These are phyloP conservation scores for Pachyseris speciosa DNA, from an alignment of 64 coral and sea anemone species.

Conservation along the genomic window DNA sequence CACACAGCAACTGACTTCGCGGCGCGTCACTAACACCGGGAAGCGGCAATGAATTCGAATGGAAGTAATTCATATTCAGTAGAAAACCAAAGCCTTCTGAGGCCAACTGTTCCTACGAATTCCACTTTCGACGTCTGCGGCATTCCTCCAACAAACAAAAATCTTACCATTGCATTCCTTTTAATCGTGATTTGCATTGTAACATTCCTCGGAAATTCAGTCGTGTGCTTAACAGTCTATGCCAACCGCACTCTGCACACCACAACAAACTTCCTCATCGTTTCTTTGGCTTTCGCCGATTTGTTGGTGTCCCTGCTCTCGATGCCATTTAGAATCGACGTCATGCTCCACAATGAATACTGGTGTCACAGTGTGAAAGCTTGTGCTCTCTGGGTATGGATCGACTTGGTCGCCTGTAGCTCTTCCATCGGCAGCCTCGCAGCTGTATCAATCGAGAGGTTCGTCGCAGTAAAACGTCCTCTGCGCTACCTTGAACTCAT, in stretches of 20 bases:
- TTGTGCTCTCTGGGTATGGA: conserved; percentile 89
- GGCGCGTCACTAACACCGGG: neutral
- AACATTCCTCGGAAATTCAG: conserved; percentile 68
- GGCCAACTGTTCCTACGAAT: neutral
- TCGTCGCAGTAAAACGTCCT: conserved; percentile 79
- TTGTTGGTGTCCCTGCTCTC: conserved; percentile 82
- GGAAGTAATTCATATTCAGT: neutral
- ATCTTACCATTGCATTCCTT: conserved; percentile 43
- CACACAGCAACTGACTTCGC: neutral
- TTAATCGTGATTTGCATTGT: conserved; percentile 60
- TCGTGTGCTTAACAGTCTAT: conserved; percentile 61
- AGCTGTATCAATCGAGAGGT: conserved; percentile 80
- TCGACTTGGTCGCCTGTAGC: conserved; percentile 81
- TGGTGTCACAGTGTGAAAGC: conserved; percentile 63
- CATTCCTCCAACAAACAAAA: conserved; percentile 38
- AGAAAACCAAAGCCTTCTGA: neutral
- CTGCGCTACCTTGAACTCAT: conserved; percentile 68
- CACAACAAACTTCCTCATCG: conserved; percentile 76
- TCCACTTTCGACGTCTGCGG: neutral
- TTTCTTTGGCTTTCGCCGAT: conserved; percentile 81
- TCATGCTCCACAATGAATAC: conserved; percentile 46
- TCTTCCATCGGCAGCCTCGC: conserved; percentile 82
- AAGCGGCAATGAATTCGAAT: neutral
- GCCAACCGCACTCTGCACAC: conserved; percentile 61
- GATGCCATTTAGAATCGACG: conserved; percentile 75